Evolutionary conservation across 2,888 invertebrate species (phyloP).

Genomic region (Aphrophora alni): DNA sequence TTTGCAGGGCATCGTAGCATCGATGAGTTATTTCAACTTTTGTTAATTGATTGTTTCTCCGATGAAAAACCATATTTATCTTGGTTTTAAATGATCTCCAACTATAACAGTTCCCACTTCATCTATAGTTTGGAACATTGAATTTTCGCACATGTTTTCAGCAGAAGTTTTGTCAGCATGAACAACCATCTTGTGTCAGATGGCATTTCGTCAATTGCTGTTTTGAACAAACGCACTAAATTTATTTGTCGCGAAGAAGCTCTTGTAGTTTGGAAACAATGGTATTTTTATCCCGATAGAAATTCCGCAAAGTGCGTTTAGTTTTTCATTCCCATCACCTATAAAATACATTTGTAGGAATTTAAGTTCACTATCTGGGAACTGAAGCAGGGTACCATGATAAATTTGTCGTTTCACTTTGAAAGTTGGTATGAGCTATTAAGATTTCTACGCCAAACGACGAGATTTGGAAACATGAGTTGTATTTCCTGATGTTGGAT

Average conservation of each 20-base stretch:
- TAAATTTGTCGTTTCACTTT: constrained; percentile 1
- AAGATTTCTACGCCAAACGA: constrained; percentile 39
- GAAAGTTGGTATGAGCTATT: not conserved
- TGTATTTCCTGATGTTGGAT: too few species aligned
- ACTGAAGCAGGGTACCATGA: constrained; percentile 21
- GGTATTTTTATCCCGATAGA: not conserved
- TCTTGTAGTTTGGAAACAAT: not conserved
- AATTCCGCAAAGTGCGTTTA: not conserved
- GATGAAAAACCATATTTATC: constrained; percentile 46
- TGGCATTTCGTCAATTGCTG: too few species aligned
- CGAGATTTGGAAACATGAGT: constrained; percentile 40
- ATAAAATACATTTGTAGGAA: constrained; percentile 40
- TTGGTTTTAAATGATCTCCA: too few species aligned
- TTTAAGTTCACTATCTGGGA: constrained; percentile 38
- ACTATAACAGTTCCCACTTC: too few species aligned
- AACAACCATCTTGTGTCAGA: too few species aligned
- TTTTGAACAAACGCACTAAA: constrained; percentile 10
- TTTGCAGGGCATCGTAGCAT: constrained; percentile 52
- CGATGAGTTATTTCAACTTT: constrained; percentile 42
- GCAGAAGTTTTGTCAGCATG: too few species aligned
- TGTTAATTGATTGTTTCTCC: constrained; percentile 38
- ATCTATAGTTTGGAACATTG: too few species aligned
- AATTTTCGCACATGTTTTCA: too few species aligned
- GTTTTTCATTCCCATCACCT: constrained; percentile 3
- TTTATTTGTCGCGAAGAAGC: not conserved